Evolutionary conservation across 2,888 invertebrate species (phyloP).

Genomic region (Chymomyza amoena): DNA sequence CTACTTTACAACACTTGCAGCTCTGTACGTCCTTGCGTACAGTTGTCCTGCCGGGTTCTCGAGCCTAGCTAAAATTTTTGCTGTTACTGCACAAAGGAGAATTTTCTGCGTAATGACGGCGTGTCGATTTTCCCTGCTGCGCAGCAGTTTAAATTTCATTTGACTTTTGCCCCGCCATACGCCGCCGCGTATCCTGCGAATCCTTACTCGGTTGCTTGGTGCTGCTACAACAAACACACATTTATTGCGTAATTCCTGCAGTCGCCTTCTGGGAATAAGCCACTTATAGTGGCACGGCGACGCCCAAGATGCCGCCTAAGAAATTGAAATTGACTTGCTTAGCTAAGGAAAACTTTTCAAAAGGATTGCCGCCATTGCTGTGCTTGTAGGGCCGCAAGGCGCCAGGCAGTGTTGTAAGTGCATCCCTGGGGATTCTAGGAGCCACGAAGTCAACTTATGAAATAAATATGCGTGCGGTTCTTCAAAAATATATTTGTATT

Average conservation of each 20-base stretch:
- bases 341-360: slow-evolving; percentile 22
- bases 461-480: slow-evolving; percentile 9
- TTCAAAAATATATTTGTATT: slow-evolving; percentile 4
- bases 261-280: slow-evolving; percentile 30
- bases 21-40: slow-evolving; percentile 6
- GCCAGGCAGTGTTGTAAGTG: neutral
- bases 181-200: neutral
- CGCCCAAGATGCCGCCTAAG: neutral
- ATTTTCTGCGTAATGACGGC: neutral
- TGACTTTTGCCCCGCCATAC: slow-evolving; percentile 19
- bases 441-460: slow-evolving; percentile 16
- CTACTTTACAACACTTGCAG: neutral
- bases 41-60: neutral
- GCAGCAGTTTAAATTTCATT: slow-evolving; percentile 23
- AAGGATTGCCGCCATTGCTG: slow-evolving; percentile 49
- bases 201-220: neutral
- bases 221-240: slow-evolving; percentile 15
- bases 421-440: neutral
- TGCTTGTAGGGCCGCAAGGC: neutral
- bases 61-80: neutral
- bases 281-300: slow-evolving; percentile 17
- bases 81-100: neutral
- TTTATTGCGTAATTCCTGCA: slow-evolving; percentile 47
- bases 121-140: neutral
- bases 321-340: slow-evolving; percentile 44